Base-by-base conservation (phyloP, 2,797 vertebrate species). In the Sibirionetta formosa region DNA sequence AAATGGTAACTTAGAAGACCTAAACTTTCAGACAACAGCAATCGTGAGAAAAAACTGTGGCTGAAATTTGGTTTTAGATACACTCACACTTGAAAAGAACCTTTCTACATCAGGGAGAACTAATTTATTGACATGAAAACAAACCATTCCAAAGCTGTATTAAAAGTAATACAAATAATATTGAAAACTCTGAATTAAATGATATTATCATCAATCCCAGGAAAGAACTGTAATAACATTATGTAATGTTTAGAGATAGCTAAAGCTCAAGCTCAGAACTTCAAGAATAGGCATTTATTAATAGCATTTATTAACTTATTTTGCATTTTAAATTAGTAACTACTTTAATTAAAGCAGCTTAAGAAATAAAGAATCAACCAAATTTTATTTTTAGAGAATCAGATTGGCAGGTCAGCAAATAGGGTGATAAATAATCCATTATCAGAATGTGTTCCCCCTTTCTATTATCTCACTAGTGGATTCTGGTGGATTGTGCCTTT, bases 21-120 rank as follows among this genome's bases (percentile, higher is more conserved):
- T 90, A 19, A 73, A 66, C 82, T 88, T 93, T 85, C 86, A 88
- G 68, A 73, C 54, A 93, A 80, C 57, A 80, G 36, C 33, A 58
- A 64, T 17, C 19, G 58, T 7, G 33, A 86, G 71, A 84, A 48
- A 27, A 60, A 64, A 8, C 11, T 63, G 20, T 31, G 23, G 31
- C 26, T 63, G 16, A 75, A 50, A 5, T 42, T 57, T 69, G n/a
- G 2, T 56, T 92, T 48, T 22, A 65, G 12, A 35, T 50, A 58
- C 3, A 60, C 14, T 73, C 18, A 33, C 33, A 69, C 27, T 35
- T 85, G 27, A 88, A 90, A 85, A 84, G 40, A 56, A 71, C 71
- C 9, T 68, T 68, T 71, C 63, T 69, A 63, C 27, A 57, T 53
- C 14, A 36, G 44, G 36, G 57, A 51, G 46, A 46, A 40, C 23